phyloP scores from a whole-genome alignment of 2,888 invertebrate genomes.

The Eupithecia centaureata region DNA sequence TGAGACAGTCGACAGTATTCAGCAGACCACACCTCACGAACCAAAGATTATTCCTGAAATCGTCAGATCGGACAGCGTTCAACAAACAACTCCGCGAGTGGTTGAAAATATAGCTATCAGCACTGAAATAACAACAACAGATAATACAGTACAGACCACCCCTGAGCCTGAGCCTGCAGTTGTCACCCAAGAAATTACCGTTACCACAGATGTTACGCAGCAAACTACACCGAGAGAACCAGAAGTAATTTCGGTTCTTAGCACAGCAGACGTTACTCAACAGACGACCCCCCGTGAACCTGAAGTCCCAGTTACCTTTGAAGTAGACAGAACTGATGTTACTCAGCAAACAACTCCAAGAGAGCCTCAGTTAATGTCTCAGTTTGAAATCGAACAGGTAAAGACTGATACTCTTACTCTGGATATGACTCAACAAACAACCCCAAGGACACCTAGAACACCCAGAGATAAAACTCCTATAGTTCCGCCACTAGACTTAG shows the following conservation, averaged over 20 bases:
- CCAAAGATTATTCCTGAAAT: slow-evolving; percentile 35
- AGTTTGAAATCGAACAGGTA: slow-evolving; percentile 32
- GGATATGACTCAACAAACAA: slow-evolving; percentile 81
- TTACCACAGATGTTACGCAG: slow-evolving; percentile 35
- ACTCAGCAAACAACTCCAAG: slow-evolving; percentile 52
- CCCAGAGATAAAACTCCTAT: slow-evolving; percentile 37
- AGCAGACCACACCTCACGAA: slow-evolving; percentile 60
- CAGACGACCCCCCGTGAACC: slow-evolving; percentile 24
- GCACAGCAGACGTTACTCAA: slow-evolving; percentile 13
- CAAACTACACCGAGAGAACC: slow-evolving; percentile 36
- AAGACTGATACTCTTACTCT: slow-evolving; percentile 47
- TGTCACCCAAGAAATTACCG: slow-evolving; percentile 7
- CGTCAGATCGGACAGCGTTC: slow-evolving; percentile 40
- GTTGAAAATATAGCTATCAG: slow-evolving; percentile 26
- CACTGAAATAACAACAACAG: slow-evolving; percentile 40
- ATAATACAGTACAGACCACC: slow-evolving; percentile 44
- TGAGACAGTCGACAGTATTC: slow-evolving; percentile 55
- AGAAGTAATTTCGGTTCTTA: slow-evolving; percentile 14
- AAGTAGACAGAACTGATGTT: slow-evolving; percentile 13
- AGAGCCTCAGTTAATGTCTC: slow-evolving; percentile 23
- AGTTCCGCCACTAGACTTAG: slow-evolving; percentile 50
- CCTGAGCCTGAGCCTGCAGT: slow-evolving; percentile 24
- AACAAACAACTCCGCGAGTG: slow-evolving; percentile 30
- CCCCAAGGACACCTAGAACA: slow-evolving; percentile 70
- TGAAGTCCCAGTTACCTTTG: background rate